phyloP scores from a whole-genome alignment of 2,113 vertebrate species.

The Cyanocitta stelleri region DNA sequence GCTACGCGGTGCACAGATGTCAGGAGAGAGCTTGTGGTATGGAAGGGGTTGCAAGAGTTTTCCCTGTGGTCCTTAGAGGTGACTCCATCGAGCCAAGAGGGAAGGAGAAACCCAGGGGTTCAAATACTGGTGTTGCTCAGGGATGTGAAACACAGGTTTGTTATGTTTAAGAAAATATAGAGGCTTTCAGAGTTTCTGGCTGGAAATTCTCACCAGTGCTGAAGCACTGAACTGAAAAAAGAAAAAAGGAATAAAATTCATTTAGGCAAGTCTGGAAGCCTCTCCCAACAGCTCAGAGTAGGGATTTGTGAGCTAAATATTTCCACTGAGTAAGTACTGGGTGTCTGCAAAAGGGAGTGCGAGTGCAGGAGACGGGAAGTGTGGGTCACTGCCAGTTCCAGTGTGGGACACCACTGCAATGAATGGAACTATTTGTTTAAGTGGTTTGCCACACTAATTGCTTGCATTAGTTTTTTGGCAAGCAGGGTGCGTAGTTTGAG shows the following conservation, averaged over 20 bases:
- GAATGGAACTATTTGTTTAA: background rate
- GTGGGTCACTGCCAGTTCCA: background rate
- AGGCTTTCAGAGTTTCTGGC: background rate
- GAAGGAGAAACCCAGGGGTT: background rate
- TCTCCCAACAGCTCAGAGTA: background rate
- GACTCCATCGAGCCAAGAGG: background rate
- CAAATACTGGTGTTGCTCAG: too few species aligned
- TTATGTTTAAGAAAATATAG: background rate
- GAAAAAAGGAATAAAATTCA: background rate
- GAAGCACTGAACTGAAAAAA: background rate
- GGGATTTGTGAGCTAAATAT: background rate
- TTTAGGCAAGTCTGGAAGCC: background rate
- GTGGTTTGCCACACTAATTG: background rate
- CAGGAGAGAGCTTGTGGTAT: background rate
- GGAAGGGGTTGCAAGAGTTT: background rate
- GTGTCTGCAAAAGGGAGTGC: background rate
- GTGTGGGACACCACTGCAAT: background rate
- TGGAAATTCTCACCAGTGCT: background rate
- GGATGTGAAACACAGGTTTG: background rate
- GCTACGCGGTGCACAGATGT: fast-evolving
- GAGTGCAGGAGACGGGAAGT: background rate
- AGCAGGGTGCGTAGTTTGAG: background rate
- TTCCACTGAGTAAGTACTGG: background rate
- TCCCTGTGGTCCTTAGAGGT: background rate
- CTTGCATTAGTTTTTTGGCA: background rate